These are phyloP conservation scores for Sandelia bainsii DNA, from an alignment of 2,797 vertebrate species.

Conservation along the genomic window DNA sequence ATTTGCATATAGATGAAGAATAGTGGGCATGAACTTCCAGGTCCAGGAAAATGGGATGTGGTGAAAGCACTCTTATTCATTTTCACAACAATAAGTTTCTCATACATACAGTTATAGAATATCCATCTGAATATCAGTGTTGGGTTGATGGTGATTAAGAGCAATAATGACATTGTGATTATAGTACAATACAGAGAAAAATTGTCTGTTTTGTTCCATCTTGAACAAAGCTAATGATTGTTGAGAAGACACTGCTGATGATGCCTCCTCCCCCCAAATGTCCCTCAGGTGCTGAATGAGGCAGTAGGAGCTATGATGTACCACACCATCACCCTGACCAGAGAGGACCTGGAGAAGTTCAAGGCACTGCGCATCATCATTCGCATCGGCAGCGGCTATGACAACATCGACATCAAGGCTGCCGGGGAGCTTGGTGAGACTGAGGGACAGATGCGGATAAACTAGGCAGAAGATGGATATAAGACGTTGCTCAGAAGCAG, in stretches of 20 bases:
- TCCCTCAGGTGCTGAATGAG: conserved; percentile 93
- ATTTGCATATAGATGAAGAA: conserved; percentile 81
- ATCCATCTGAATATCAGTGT: conserved; percentile 18
- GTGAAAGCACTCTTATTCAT: conserved; percentile 18
- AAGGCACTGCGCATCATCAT: conserved; percentile 97
- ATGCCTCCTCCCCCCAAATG: conserved; percentile 16
- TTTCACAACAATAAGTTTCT: conserved; percentile 26
- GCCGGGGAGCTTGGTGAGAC: conserved; percentile 94
- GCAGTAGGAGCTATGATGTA: conserved; percentile 98
- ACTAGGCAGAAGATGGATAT: conserved; percentile 14
- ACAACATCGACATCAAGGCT: conserved; percentile 98
- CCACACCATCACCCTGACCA: conserved; percentile 97
- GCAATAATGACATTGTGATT: conserved; percentile 26
- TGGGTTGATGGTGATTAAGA: conserved; percentile 21
- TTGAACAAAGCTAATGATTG: not conserved
- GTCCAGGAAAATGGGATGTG: conserved; percentile 27
- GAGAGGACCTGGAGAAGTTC: conserved; percentile 98
- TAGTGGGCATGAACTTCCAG: conserved; percentile 47
- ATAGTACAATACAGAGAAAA: conserved; percentile 25
- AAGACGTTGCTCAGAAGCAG: conserved; percentile 19
- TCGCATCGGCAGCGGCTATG: conserved; percentile 96
- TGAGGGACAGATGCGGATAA: conserved; percentile 9
- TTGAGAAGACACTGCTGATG: conserved; percentile 16
- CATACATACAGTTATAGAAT: conserved; percentile 10
- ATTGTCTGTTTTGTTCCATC: conserved; percentile 12